Base-by-base conservation (phyloP, 2,888 invertebrate species). In the Euplexia lucipara region DNA sequence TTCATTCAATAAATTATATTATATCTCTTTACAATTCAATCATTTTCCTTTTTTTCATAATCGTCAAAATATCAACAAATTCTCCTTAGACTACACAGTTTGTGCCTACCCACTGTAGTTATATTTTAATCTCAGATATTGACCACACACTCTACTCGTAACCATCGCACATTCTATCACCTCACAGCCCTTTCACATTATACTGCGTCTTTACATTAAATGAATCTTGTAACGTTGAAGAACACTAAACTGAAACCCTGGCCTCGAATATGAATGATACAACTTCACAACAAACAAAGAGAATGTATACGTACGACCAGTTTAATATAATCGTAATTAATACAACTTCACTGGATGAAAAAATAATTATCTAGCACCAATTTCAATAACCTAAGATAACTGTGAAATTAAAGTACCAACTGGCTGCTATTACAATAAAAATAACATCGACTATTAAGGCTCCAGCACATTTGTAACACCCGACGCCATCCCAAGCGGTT, bases 1-100 rank as follows among this genome's bases (percentile, higher is more conserved):
- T 68, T 81, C 83, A 86, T 90, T 89, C 90, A 94, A 94, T 95
- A 94, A 95, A 92, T 95, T 95, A 94, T 94, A 94, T 93, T 92
- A 66, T 92, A 89, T 92, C 88, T 90, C 90, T 90, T 90, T 76
- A 85, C 79, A 86, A 86, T 92, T 93, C 90, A 92, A 92, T 93
- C 88, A 90, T 91, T 87, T 89, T 89, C 85, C 84, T 87, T 90
- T 90, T n/a, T 90, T 87, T 90, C 88, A 88, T 91, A 87, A 91
- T 91, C 88, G 94, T 94, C 94, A 94, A 91, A 84, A 88, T 91
- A 90, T 92, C 91, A 92, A 93, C 90, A 91, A 88, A 81, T 91
- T 90, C 84, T 82, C 78, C 87, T 90, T 90, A 91, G 69, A 83
- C 87, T 90, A 89, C 86, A 88, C 87, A 88, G 80, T 93, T 95